A percentile compares a stretch with the other conserved stretches of the same genome.
Conservation (phyloP, 2,888 invertebrate species). For the Kryphioiulus occultus region DNA sequence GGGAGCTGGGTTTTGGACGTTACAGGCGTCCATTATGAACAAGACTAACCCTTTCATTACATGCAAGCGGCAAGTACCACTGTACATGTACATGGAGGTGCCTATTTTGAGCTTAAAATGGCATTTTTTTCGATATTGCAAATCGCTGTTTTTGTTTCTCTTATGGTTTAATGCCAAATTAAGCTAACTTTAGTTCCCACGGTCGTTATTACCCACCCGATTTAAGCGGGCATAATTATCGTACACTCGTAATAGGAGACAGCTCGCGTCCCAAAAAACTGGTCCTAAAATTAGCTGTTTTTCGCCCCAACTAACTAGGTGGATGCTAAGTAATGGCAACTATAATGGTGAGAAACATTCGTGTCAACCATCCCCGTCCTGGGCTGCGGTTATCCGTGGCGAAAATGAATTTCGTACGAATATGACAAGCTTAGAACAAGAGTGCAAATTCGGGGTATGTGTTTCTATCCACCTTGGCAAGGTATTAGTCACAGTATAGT, state of each 20-base stretch:
- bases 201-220: not conserved
- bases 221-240: conserved; percentile 12
- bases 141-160: not conserved
- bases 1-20: too few relatives aligned
- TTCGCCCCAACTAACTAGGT: not conserved
- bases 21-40: not conserved
- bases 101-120: not conserved
- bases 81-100: too few relatives aligned
- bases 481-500: conserved; percentile 30
- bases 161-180: not conserved
- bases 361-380: not conserved
- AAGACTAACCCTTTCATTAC: not conserved
- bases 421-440: conserved; percentile 17
- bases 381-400: not conserved
- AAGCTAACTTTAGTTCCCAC: not conserved
- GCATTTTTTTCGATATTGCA: not conserved
- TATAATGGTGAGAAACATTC: not conserved
- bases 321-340: too few relatives aligned
- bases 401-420: not conserved
- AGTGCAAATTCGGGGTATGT: not conserved
- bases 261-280: not conserved
- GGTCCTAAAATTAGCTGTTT: not conserved
- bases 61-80: not conserved
- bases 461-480: not conserved
- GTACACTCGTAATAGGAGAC: not conserved